Evolutionary conservation across 2,888 invertebrate genomes (phyloP), one percentile per base, ranked within the genome.

Genomic region (Baccha elongata): DNA sequence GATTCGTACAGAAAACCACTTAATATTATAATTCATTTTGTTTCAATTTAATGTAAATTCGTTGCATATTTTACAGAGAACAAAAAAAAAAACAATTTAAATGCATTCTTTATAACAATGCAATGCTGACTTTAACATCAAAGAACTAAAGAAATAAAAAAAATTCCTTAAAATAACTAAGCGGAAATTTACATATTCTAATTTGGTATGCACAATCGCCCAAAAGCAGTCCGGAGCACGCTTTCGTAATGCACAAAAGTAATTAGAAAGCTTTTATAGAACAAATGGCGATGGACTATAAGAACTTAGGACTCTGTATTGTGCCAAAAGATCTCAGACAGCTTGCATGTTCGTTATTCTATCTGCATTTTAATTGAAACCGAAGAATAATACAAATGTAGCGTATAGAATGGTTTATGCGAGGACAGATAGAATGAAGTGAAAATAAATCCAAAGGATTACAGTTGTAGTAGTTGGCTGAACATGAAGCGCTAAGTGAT

Each of bases 371-470:
- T 65, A 53, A 71, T 60, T 71, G 64, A 60, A 46, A 53, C 64
- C 23, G 46, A 55, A 48, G 65, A 75, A 81, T 75, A 81, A 81
- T 81, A 69, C 3, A 10, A 21, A 32, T 21, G 13, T 21, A 10
- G 37, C 26, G n/a, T n/a, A n/a, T n/a, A 17, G 21, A 11, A 46
- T 17, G 26, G 48, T 52, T 26, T 29, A 15, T 10, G 3, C 11
- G 1, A 35, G 3, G 53, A 17, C 11, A 53, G 7, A 11, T 8
- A 35, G 8, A 32, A 81, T 75, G 64, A 71, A 75, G 75, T 23
- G 69, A 75, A 75, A 81, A 81, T 75, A 75, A 75, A 65, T 75
- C 75, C 26, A 44, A 21, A 10, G 71, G 71, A 75, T 71, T 71
- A 65, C 40, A 40, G 29, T 40, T 21, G 35, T 8, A 35, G n/a